Percentiles rank a stretch among this genome's conserved stretches.
Evolutionary conservation across 2,113 vertebrate species (phyloP).

Genomic region (Seriola quinqueradiata): DNA sequence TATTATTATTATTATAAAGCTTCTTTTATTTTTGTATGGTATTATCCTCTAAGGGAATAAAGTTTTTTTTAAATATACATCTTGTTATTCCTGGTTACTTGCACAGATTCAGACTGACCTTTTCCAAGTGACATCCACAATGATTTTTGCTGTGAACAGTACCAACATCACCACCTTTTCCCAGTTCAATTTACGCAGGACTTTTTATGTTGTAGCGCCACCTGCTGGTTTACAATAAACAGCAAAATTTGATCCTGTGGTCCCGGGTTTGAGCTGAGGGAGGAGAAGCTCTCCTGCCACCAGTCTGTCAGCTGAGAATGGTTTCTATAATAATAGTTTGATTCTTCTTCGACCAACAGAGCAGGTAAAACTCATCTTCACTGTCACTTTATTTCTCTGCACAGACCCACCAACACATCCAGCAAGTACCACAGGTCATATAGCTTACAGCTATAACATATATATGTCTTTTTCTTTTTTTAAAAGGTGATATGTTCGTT

Average conservation of each 20-base stretch:
- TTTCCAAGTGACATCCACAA: not conserved
- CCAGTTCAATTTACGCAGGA: not conserved
- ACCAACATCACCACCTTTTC: not conserved
- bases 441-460: not conserved
- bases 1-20: conserved; percentile 60
- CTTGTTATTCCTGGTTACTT: conserved; percentile 15
- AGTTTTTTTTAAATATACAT: conserved; percentile 62
- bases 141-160: not conserved
- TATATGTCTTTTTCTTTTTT: not conserved
- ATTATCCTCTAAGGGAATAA: conserved; percentile 83
- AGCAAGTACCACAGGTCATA: conserved; percentile 26
- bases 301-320: not conserved
- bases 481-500: conserved; percentile 9
- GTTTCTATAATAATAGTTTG: not conserved
- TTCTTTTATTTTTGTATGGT: conserved; percentile 85
- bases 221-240: conserved; percentile 45
- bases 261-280: not conserved
- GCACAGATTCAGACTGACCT: not conserved
- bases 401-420: conserved; percentile 27
- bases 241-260: not conserved
- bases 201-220: conserved; percentile 51
- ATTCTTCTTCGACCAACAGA: not conserved
- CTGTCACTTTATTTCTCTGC: conserved; percentile 41
- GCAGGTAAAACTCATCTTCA: not conserved
- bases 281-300: not conserved